A percentile compares a stretch with the other conserved stretches of the same genome.
These are phyloP conservation scores for Amia ocellicauda DNA, from an alignment of 2,113 vertebrate genomes.

Conservation along the genomic window DNA sequence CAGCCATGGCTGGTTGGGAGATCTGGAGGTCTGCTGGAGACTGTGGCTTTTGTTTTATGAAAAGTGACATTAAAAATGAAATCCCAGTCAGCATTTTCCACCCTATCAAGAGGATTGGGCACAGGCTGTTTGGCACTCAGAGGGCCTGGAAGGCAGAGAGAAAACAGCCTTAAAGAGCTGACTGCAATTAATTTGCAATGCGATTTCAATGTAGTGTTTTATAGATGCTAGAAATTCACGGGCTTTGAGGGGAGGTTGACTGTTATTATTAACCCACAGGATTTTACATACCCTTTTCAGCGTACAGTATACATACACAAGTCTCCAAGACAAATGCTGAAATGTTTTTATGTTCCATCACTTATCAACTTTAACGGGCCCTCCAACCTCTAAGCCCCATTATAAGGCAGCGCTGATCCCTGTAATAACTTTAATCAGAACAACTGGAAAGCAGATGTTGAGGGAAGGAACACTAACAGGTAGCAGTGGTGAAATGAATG, in stretches of 20 bases:
- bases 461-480: too few relatives aligned
- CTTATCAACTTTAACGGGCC: slow-evolving; percentile 16
- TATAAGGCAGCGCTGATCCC: slow-evolving; percentile 50
- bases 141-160: slow-evolving; percentile 22
- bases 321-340: slow-evolving; percentile 25
- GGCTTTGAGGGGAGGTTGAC: slow-evolving; percentile 2
- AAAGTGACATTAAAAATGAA: slow-evolving; percentile 56
- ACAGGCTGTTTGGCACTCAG: slow-evolving; percentile 17
- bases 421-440: slow-evolving; percentile 42
- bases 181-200: slow-evolving; percentile 26
- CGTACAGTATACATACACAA: slow-evolving; percentile 22
- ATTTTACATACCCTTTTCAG: slow-evolving; percentile 7
- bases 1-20: slow-evolving; percentile 35
- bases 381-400: slow-evolving; percentile 25
- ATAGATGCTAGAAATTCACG: background rate
- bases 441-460: slow-evolving; percentile 13
- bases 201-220: slow-evolving; percentile 10
- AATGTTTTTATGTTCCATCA: slow-evolving; percentile 18
- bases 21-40: slow-evolving; percentile 50
- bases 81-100: slow-evolving; percentile 67
- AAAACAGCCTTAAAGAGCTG: slow-evolving; percentile 20
- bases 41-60: slow-evolving; percentile 69
- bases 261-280: slow-evolving; percentile 23
- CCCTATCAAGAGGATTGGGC: slow-evolving; percentile 41
- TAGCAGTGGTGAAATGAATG: too few relatives aligned